phyloP scores from a whole-genome alignment of 2,888 invertebrate species.

The Tipula confusa region DNA sequence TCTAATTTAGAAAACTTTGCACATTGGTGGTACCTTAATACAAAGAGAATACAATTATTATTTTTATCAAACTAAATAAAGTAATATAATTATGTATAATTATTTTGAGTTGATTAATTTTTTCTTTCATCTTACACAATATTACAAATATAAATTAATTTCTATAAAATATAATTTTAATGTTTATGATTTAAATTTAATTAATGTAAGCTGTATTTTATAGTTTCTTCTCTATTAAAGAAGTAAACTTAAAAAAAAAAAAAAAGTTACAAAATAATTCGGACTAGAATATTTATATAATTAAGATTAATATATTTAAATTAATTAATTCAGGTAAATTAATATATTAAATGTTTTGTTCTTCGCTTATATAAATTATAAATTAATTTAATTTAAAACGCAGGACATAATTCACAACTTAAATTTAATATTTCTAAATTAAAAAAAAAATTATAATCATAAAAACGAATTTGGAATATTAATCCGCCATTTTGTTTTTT shows the following conservation, averaged over 20 bases:
- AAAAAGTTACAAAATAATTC: not conserved
- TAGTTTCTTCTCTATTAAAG: not conserved
- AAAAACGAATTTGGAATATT: not conserved
- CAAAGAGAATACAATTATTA: not conserved
- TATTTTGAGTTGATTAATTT: slow-evolving; percentile 5
- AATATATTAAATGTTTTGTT: slow-evolving; percentile 4
- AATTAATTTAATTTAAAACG: not conserved
- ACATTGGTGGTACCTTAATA: slow-evolving; percentile 12
- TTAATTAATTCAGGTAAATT: not conserved
- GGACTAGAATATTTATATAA: not conserved
- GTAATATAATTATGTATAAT: not conserved
- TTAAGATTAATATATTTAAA: not conserved
- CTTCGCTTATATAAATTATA: not conserved
- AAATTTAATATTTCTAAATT: not conserved
- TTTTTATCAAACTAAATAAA: not conserved
- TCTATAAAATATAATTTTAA: not conserved
- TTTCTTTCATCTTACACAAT: not conserved
- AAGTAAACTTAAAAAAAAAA: not conserved
- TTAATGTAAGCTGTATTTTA: not conserved
- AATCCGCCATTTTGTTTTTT: not conserved
- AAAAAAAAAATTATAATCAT: not conserved
- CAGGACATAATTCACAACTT: not conserved
- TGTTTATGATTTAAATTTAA: not conserved
- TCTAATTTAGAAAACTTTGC: not conserved
- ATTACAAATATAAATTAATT: not conserved